phyloP scores from a whole-genome alignment of 1,140 invertebrate species.

The Sitophilus oryzae region DNA sequence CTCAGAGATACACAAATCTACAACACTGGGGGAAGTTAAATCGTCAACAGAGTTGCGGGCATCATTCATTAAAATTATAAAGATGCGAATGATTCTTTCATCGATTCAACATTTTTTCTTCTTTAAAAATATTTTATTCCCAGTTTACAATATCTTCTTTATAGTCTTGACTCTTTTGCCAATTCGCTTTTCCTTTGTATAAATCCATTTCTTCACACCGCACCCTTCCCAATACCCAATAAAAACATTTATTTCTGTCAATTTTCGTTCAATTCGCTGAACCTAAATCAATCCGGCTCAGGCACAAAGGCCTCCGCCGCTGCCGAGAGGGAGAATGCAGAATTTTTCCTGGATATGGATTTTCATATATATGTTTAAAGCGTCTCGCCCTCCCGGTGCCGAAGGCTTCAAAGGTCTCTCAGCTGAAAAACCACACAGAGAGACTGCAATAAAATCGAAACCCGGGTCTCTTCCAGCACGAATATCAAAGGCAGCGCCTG shows the following conservation, averaged over 20 bases:
- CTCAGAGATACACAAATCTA: too few relatives aligned
- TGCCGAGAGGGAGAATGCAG: conserved; percentile 10
- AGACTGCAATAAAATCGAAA: conserved; percentile 18
- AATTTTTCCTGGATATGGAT: conserved; percentile 21
- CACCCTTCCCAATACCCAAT: conserved; percentile 7
- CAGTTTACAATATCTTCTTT: neutral
- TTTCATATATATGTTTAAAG: conserved; percentile 22
- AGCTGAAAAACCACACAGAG: conserved; percentile 16
- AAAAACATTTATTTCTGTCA: conserved; percentile 19
- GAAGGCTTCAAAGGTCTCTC: conserved; percentile 16
- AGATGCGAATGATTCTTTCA: too few relatives aligned
- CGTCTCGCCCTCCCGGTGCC: conserved; percentile 3
- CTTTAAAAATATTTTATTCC: neutral
- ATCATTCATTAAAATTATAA: too few relatives aligned
- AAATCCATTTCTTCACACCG: neutral
- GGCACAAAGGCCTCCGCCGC: too few relatives aligned
- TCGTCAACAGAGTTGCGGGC: too few relatives aligned
- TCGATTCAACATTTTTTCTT: too few relatives aligned
- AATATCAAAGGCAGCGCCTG: conserved; percentile 18
- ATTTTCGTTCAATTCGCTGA: conserved; percentile 18
- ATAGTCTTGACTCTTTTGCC: neutral
- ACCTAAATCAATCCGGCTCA: conserved; percentile 18
- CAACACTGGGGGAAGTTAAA: too few relatives aligned
- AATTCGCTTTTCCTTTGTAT: neutral
- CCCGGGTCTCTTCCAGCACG: conserved; percentile 13